A percentile compares a stretch with the other conserved stretches of the same genome.
Evolutionary conservation across 2,888 invertebrate species (phyloP).

Genomic region (Hermaeophaga mercurialis): DNA sequence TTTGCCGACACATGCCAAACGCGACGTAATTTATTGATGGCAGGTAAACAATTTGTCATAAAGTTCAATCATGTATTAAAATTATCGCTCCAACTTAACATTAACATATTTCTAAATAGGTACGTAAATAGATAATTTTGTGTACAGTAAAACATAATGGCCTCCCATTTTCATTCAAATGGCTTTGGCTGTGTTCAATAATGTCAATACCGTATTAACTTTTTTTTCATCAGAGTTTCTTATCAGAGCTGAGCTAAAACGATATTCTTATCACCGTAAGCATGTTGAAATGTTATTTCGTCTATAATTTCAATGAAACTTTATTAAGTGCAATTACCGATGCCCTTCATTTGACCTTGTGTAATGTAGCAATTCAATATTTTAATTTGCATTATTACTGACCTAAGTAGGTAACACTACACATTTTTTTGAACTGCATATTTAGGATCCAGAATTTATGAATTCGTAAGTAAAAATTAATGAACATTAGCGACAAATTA

Average conservation of each 20-base stretch:
- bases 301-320: constrained; percentile 5
- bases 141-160: constrained; percentile 34
- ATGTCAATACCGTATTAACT: constrained; percentile 7
- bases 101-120: constrained; percentile 50
- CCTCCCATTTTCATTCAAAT: constrained; percentile 40
- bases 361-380: constrained; percentile 2
- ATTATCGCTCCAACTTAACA: constrained; percentile 48
- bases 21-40: constrained; percentile 40
- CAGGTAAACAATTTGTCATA: constrained; percentile 43
- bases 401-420: constrained; percentile 21
- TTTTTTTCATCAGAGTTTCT: constrained; percentile 17
- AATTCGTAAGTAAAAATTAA: constrained; percentile 24
- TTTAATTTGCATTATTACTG: constrained; percentile 15
- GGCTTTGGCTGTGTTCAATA: constrained; percentile 45
- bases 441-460: constrained; percentile 19
- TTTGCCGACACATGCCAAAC: constrained; percentile 45
- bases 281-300: constrained; percentile 10
- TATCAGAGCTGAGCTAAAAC: constrained; percentile 14
- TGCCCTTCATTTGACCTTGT: constrained; percentile 19
- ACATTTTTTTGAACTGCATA: not conserved
- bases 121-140: constrained; percentile 35
- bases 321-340: constrained; percentile 5
- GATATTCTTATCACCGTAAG: constrained; percentile 16
- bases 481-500: constrained; percentile 15
- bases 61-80: constrained; percentile 27